Percentiles rank a stretch among this genome's conserved stretches.
phyloP scores from a whole-genome alignment of 2,888 invertebrate genomes.

The Microctonus hyperodae region DNA sequence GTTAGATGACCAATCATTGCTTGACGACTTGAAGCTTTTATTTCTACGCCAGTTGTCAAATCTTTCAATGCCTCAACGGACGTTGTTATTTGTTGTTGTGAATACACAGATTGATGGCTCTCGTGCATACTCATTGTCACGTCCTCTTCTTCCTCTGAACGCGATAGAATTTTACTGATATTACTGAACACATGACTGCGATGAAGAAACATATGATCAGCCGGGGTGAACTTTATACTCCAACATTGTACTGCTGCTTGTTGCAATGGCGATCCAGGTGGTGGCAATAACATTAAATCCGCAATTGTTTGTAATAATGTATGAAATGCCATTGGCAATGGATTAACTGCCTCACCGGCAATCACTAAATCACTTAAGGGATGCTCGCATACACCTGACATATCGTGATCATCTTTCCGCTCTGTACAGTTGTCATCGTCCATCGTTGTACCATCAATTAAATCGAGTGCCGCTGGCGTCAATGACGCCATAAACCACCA shows the following conservation, averaged over 20 bases:
- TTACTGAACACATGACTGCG: conserved; percentile 93
- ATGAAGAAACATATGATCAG: conserved; percentile 92
- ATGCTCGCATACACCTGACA: conserved; percentile 74
- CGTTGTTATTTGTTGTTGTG: conserved; percentile 63
- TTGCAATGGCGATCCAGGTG: conserved; percentile 85
- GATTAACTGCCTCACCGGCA: conserved; percentile 74
- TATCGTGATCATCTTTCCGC: conserved; percentile 63
- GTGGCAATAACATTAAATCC: conserved; percentile 87
- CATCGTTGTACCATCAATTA: conserved; percentile 46
- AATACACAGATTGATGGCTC: conserved; percentile 65
- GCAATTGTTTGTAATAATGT: conserved; percentile 89
- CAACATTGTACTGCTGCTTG: conserved; percentile 94
- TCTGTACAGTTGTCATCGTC: conserved; percentile 67
- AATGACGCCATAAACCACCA: conserved; percentile 96
- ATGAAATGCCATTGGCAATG: conserved; percentile 80
- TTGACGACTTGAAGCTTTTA: conserved; percentile 90
- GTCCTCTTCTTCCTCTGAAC: conserved; percentile 84
- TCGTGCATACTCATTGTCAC: conserved; percentile 68
- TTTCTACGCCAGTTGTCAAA: conserved; percentile 77
- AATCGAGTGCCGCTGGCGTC: conserved; percentile 66
- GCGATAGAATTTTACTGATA: conserved; percentile 92
- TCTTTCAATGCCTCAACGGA: conserved; percentile 75
- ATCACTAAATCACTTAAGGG: conserved; percentile 81
- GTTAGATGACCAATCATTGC: conserved; percentile 93
- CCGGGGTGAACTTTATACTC: conserved; percentile 87